A percentile compares a stretch with the other conserved stretches of the same genome.
Evolutionary conservation across 2,113 vertebrate species (phyloP).

Genomic region (Mormyrus iriodes): DNA sequence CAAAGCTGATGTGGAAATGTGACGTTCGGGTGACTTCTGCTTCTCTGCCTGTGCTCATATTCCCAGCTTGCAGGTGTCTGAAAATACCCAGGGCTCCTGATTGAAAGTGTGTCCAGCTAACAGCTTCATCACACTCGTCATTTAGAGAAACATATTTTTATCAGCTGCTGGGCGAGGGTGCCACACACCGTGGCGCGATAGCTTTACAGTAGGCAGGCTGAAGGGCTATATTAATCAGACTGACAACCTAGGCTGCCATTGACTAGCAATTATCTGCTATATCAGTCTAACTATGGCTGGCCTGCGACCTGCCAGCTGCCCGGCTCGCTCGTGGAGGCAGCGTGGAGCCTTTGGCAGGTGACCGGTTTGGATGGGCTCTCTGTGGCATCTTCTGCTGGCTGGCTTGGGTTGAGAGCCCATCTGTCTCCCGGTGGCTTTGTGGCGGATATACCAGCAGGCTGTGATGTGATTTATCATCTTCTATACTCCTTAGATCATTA

Average conservation of each 20-base stretch:
- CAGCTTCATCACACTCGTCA: conserved; percentile 9
- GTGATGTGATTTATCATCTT: neutral
- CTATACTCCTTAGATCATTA: neutral
- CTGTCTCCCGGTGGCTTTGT: neutral
- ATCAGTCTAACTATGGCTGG: neutral
- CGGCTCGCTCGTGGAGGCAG: neutral
- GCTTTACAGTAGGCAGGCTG: neutral
- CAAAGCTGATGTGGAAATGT: conserved; percentile 1
- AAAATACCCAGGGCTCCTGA: conserved; percentile 8
- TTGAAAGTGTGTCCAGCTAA: neutral
- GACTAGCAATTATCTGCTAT: conserved; percentile 19
- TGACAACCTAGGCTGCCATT: conserved; percentile 9
- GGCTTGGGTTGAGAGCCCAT: neutral
- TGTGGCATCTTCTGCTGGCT: neutral
- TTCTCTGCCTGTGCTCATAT: neutral
- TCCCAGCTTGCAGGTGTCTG: neutral
- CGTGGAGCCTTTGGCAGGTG: neutral
- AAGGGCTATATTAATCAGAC: conserved; percentile 18
- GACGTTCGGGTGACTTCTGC: conserved; percentile 10
- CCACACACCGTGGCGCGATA: neutral
- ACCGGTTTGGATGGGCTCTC: neutral
- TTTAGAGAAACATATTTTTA: conserved; percentile 17
- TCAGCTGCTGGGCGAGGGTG: neutral
- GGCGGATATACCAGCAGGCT: neutral
- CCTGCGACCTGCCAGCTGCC: neutral